phyloP scores from a whole-genome alignment of 2,113 vertebrate genomes.

The Nyctibius bracteatus region DNA sequence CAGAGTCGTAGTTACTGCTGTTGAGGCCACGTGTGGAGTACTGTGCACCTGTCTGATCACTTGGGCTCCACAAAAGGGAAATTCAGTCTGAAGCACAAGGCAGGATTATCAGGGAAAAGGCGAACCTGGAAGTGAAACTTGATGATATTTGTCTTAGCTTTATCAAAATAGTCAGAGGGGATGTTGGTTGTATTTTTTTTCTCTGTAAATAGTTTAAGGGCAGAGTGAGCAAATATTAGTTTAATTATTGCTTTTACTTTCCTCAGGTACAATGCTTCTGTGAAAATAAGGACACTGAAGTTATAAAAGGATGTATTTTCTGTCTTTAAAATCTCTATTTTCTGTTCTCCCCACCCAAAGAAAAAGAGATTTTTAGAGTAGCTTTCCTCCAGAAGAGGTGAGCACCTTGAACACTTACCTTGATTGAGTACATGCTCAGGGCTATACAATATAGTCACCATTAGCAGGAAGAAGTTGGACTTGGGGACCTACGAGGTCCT shows the following conservation, averaged over 20 bases:
- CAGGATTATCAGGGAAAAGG: neutral
- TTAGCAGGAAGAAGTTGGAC: neutral
- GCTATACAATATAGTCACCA: neutral
- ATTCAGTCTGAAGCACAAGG: neutral
- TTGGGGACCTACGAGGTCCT: neutral
- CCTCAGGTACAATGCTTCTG: neutral
- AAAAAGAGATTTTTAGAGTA: neutral
- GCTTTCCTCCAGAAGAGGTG: neutral
- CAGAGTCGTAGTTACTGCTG: neutral
- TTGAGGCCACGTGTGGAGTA: neutral
- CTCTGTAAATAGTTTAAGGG: neutral
- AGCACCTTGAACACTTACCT: neutral
- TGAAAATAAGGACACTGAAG: neutral
- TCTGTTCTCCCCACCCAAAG: neutral
- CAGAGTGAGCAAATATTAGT: neutral
- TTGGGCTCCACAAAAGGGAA: neutral
- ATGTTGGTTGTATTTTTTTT: neutral
- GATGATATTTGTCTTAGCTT: neutral
- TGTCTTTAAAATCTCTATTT: neutral
- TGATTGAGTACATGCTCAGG: neutral
- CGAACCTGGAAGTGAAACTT: neutral
- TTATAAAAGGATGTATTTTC: neutral
- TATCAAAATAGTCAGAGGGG: neutral
- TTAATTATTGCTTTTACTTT: neutral
- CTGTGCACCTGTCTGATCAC: accelerated